Conservation (phyloP, 2,888 invertebrate species). For the Rhamphomyia laevipes region DNA sequence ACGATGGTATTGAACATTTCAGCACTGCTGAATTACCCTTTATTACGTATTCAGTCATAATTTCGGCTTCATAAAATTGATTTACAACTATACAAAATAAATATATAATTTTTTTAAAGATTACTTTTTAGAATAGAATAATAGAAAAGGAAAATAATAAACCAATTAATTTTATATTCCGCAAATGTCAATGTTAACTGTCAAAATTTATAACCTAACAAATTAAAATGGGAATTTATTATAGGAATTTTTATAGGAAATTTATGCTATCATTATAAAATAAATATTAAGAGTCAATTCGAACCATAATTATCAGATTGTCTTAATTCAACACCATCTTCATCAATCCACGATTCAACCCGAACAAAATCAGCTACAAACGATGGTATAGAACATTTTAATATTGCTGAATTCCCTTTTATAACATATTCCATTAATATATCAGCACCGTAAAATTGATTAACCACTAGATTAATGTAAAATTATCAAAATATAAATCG, state of each 20-base stretch:
- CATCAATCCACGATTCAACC: constrained; percentile 59
- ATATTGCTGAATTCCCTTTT: constrained; percentile 56
- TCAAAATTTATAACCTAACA: background rate
- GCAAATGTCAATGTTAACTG: background rate
- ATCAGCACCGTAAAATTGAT: constrained; percentile 60
- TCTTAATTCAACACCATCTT: constrained; percentile 44
- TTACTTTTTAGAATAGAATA: background rate
- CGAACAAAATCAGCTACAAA: constrained; percentile 62
- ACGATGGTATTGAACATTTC: constrained; percentile 63
- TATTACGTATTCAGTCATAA: constrained; percentile 61
- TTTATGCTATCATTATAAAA: background rate
- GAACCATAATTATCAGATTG: constrained; percentile 42
- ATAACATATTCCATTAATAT: constrained; percentile 63
- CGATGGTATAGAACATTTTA: constrained; percentile 63
- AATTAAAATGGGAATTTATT: background rate
- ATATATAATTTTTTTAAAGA: background rate
- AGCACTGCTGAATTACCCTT: constrained; percentile 58
- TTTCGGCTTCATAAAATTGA: constrained; percentile 60
- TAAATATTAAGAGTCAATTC: constrained; percentile 19
- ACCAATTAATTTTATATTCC: background rate
- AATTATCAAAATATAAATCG: constrained; percentile 17
- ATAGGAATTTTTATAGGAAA: background rate
- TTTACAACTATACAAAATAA: constrained; percentile 46
- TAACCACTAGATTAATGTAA: constrained; percentile 51
- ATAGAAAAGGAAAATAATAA: constrained; percentile 1